Evolutionary conservation across 2,888 invertebrate genomes (phyloP).

Genomic region (Ecliptopera silaceata): DNA sequence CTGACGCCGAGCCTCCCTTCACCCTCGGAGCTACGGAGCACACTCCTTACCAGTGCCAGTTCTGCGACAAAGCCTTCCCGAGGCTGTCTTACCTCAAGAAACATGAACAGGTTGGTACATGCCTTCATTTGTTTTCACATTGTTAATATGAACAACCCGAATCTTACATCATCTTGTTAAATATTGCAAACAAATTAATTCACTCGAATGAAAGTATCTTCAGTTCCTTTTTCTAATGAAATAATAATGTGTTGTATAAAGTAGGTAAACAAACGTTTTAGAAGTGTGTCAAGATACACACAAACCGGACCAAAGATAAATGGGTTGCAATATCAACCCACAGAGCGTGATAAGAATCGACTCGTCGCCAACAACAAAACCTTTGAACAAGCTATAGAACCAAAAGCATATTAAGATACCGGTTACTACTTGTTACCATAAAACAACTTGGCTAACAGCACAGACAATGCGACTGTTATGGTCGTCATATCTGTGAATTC

Average conservation of each 20-base stretch:
- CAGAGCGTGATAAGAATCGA: slow-evolving; percentile 29
- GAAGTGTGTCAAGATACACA: not conserved
- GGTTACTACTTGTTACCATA: slow-evolving; percentile 50
- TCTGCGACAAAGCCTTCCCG: slow-evolving; percentile 95
- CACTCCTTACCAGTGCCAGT: slow-evolving; percentile 95
- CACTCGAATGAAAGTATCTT: not conserved
- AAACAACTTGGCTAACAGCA: slow-evolving; percentile 58
- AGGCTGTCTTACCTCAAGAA: slow-evolving; percentile 93
- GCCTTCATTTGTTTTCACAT: not conserved
- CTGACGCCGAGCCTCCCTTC: slow-evolving; percentile 85
- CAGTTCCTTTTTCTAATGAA: not conserved
- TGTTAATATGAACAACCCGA: not conserved
- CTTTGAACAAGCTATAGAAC: slow-evolving; percentile 31
- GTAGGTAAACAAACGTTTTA: not conserved
- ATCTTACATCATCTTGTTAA: not conserved
- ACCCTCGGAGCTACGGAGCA: slow-evolving; percentile 87
- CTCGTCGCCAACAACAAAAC: slow-evolving; percentile 27
- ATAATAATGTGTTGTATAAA: not conserved
- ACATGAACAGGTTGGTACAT: slow-evolving; percentile 91
- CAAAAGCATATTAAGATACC: slow-evolving; percentile 31
- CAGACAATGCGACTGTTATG: slow-evolving; percentile 64
- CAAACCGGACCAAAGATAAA: slow-evolving; percentile 6
- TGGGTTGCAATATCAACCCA: slow-evolving; percentile 24
- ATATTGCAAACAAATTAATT: not conserved
- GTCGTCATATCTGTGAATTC: slow-evolving; percentile 72